Evolutionary conservation across 2,888 invertebrate species (phyloP), one percentile per base, ranked within the genome.

Genomic region (Drosophila algonquin): DNA sequence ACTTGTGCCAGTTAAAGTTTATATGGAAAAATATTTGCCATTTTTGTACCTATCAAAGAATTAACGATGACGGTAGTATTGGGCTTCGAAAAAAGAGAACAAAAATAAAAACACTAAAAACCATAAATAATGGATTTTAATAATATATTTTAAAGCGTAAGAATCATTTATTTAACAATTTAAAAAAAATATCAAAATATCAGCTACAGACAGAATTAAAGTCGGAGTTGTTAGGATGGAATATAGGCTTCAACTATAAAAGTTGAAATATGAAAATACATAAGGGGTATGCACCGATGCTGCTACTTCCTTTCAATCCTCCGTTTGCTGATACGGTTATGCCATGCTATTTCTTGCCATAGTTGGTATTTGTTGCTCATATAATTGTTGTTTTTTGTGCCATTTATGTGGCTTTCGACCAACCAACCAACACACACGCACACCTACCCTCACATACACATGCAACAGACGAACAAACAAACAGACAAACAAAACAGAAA

Each of bases 361-460:
- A 48, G 56, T 53, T 32, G 62, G 55, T 46, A 70, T 70, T 70
- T 61, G 61, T 59, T 32, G 50, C 50, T 54, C 48, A 27, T 51
- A 45, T 46, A 67, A 51, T 69, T 80, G 77, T 78, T 80, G 73
- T 71, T 80, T 67, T 40, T 32, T 62, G 47, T 74, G 76, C 61
- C 77, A 80, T 77, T 83, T 83, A 78, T 54, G 84, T 84, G 81
- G 80, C 76, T 80, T 81, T 67, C 71, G 73, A 48, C 48, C 44
- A 68, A 40, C 48, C 44, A 68, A 40, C 62, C 30, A 27, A 56
- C 35, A 10, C 0, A 45, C 46, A 18, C 45, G 46, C 30, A n/a
- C 7, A 12, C 44, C 10, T n/a, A 55, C 27, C 18, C 27, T 30
- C 27, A 35, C 35, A 53, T 75, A 81, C 70, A 83, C 72, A 72